Percentiles rank a stretch among this genome's conserved stretches.
Evolutionary conservation across 2,113 vertebrate species (phyloP).

Genomic region (Lepus timidus): DNA sequence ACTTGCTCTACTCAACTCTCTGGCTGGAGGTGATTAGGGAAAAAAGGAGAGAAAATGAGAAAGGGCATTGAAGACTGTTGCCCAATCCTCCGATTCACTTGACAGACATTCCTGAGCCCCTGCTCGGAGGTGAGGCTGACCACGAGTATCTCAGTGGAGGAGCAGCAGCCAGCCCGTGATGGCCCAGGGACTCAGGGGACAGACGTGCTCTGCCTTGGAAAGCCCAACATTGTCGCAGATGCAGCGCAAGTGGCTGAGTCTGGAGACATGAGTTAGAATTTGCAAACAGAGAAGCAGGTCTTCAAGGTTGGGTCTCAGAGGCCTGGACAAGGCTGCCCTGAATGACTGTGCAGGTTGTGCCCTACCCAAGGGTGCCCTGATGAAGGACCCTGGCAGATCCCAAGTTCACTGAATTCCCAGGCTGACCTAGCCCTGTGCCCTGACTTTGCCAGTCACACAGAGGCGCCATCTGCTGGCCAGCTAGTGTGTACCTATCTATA

Average conservation of each 20-base stretch:
- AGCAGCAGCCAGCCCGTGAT: neutral
- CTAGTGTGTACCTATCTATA: neutral
- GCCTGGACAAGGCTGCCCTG: neutral
- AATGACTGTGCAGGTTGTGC: neutral
- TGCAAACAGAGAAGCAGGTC: neutral
- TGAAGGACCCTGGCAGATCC: neutral
- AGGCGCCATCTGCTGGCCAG: constrained; percentile 66
- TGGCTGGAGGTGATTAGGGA: neutral
- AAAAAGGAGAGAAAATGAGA: neutral
- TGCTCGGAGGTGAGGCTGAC: neutral
- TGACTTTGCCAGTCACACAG: neutral
- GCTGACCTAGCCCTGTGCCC: neutral
- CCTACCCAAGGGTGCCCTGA: no score
- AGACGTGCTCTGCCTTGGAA: neutral
- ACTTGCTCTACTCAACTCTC: neutral
- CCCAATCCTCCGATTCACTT: neutral
- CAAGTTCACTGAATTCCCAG: neutral
- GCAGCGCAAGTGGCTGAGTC: neutral
- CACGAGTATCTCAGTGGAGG: neutral
- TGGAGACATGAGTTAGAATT: neutral
- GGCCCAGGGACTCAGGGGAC: neutral
- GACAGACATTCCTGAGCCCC: neutral
- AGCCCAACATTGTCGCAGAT: neutral
- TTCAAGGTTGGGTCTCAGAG: neutral
- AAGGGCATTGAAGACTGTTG: neutral